These are phyloP conservation scores for Leptinotarsa lineolata DNA, from an alignment of 1,140 invertebrate genomes.

Conservation along the genomic window DNA sequence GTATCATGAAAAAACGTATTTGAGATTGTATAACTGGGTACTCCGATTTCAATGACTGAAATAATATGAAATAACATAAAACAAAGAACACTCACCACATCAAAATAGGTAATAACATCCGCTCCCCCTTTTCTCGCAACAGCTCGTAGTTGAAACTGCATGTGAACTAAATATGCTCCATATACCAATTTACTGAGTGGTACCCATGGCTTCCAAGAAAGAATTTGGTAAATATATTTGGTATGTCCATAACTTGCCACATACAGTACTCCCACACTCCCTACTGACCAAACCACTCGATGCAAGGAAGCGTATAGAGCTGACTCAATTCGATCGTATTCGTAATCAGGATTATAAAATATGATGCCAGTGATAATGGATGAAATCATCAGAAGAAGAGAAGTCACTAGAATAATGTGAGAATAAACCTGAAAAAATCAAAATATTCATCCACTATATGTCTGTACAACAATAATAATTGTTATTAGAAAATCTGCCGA, in stretches of 20 bases:
- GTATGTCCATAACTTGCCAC: slow-evolving; percentile 49
- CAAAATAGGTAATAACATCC: slow-evolving; percentile 47
- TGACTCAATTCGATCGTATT: slow-evolving; percentile 57
- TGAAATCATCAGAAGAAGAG: slow-evolving; percentile 52
- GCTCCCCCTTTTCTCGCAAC: slow-evolving; percentile 56
- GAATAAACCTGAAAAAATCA: slow-evolving; percentile 51
- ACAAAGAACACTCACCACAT: slow-evolving; percentile 48
- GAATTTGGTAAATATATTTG: slow-evolving; percentile 41
- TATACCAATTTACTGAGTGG: slow-evolving; percentile 74
- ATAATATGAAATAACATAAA: neutral
- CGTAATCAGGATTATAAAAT: slow-evolving; percentile 56
- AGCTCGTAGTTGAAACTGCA: slow-evolving; percentile 57
- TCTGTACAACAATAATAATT: too few relatives aligned
- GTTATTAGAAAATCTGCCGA: too few relatives aligned
- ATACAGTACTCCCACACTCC: slow-evolving; percentile 60
- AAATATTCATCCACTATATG: neutral
- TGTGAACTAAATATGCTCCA: slow-evolving; percentile 69
- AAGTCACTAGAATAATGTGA: slow-evolving; percentile 45
- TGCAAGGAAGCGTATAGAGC: slow-evolving; percentile 64
- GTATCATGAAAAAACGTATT: neutral
- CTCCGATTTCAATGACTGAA: neutral
- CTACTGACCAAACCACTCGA: slow-evolving; percentile 61
- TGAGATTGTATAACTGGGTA: neutral
- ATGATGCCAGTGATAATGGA: slow-evolving; percentile 55
- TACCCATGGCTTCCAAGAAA: slow-evolving; percentile 66